A percentile compares a stretch with the other conserved stretches of the same genome.
phyloP scores from a whole-genome alignment of 2,113 vertebrate genomes.

The Protobothrops flavoviridis region DNA sequence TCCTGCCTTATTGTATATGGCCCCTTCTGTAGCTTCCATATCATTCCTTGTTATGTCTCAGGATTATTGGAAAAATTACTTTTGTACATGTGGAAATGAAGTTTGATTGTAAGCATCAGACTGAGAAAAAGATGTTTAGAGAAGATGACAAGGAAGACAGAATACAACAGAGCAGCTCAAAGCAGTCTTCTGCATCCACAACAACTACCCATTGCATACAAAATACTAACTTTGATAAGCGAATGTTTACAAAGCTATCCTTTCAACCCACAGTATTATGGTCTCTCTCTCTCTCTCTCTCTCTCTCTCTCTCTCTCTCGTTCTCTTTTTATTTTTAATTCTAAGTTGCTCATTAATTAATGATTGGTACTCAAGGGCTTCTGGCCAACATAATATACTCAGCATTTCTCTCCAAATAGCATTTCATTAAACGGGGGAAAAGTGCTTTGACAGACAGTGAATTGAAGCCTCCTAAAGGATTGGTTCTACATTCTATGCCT shows the following conservation, averaged over 20 bases:
- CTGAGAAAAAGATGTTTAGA: background rate
- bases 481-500: conserved; percentile 55
- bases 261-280: background rate
- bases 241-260: background rate
- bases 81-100: background rate
- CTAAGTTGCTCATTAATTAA: conserved; percentile 40
- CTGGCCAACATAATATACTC: background rate
- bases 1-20: background rate
- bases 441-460: conserved; percentile 33
- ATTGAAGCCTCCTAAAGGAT: conserved; percentile 46
- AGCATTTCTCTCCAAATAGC: conserved; percentile 14
- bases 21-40: background rate
- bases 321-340: background rate
- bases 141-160: background rate
- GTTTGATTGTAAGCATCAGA: background rate
- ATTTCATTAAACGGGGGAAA: background rate
- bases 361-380: conserved; percentile 49
- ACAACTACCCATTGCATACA: background rate
- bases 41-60: background rate
- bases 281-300: background rate
- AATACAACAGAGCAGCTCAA: background rate
- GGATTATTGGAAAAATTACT: background rate
- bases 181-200: background rate
- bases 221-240: background rate
- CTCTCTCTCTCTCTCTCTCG: background rate